phyloP scores from a whole-genome alignment of 2,113 vertebrate genomes.

The Otus sunia region DNA sequence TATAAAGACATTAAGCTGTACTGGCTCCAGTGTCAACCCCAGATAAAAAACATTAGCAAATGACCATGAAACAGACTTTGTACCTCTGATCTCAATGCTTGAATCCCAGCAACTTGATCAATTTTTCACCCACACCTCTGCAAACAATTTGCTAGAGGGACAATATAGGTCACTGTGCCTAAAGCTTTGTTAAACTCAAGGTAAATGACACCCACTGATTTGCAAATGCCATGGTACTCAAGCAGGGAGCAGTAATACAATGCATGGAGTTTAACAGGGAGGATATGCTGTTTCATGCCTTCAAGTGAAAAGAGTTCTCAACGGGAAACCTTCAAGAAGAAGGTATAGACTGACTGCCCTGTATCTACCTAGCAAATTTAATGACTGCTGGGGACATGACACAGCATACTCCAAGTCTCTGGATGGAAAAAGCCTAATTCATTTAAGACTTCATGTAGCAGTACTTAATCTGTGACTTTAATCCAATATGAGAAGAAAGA shows the following conservation, averaged over 20 bases:
- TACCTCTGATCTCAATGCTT: background rate
- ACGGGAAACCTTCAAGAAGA: background rate
- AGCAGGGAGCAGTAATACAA: background rate
- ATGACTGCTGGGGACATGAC: background rate
- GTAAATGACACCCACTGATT: background rate
- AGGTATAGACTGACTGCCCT: background rate
- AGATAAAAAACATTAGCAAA: background rate
- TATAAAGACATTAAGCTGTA: background rate
- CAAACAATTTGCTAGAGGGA: background rate
- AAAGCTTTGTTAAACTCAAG: background rate
- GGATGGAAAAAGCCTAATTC: background rate
- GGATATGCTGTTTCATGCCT: background rate
- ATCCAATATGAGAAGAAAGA: background rate
- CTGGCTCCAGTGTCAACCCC: background rate
- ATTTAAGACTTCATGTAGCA: background rate
- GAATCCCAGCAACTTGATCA: background rate
- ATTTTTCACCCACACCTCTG: background rate
- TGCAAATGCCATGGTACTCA: background rate
- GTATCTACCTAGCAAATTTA: background rate
- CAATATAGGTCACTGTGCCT: accelerated
- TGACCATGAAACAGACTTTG: background rate
- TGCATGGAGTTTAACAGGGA: background rate
- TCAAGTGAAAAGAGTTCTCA: background rate
- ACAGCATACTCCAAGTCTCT: background rate
- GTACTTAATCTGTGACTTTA: background rate